Percentiles rank a stretch among this genome's conserved stretches.
These are phyloP conservation scores for Larimichthys crocea DNA, from an alignment of 2,113 vertebrate genomes.

Conservation along the genomic window DNA sequence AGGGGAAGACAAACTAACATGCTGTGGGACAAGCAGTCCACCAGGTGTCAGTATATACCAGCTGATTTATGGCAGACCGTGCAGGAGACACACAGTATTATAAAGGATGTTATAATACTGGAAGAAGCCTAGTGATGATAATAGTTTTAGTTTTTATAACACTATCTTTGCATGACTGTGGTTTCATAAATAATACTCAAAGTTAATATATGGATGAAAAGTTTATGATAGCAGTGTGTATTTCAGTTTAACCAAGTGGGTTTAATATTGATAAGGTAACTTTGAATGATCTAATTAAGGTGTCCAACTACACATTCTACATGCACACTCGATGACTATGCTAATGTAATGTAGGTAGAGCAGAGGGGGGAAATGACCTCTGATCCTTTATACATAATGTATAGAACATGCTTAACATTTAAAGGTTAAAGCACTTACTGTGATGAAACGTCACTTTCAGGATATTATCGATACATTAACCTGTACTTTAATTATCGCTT, in stretches of 20 bases:
- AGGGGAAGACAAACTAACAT: neutral
- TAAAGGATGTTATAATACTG: neutral
- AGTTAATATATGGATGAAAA: neutral
- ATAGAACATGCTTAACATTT: neutral
- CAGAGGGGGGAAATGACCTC: neutral
- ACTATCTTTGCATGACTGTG: too few relatives aligned
- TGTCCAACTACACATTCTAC: neutral
- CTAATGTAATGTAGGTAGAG: neutral
- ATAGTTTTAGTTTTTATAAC: too few relatives aligned
- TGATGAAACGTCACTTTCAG: neutral
- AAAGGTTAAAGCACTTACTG: neutral
- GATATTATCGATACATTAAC: neutral
- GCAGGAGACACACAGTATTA: too few relatives aligned
- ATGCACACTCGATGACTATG: neutral
- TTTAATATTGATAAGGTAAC: too few relatives aligned
- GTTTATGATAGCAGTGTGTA: too few relatives aligned
- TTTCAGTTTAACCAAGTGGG: neutral
- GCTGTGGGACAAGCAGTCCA: constrained; percentile 29
- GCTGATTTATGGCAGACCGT: neutral
- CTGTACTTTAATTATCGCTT: neutral
- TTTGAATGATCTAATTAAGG: neutral
- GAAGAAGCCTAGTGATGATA: too few relatives aligned
- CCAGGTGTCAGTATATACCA: constrained; percentile 38
- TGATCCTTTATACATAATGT: neutral
- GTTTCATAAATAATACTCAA: neutral